A percentile compares a stretch with the other conserved stretches of the same genome.
These are phyloP conservation scores for Carollia perspicillata DNA, from an alignment of 2,113 vertebrate species.

Conservation along the genomic window DNA sequence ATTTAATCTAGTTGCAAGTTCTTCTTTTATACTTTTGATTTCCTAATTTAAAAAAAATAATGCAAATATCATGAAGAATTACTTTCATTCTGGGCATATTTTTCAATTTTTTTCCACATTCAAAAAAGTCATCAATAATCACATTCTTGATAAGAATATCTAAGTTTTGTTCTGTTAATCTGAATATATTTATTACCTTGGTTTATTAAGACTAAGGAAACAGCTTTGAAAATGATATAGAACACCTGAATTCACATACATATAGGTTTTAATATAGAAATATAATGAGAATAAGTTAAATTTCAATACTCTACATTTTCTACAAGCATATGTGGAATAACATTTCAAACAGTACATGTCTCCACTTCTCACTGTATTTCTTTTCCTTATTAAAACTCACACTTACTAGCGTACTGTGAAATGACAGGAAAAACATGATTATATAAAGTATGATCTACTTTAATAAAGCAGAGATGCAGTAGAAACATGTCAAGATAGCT, in stretches of 20 bases:
- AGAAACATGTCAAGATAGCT: neutral
- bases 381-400: neutral
- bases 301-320: neutral
- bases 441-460: neutral
- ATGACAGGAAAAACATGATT: neutral
- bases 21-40: slow-evolving; percentile 92
- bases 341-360: neutral
- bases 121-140: slow-evolving; percentile 20
- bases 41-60: slow-evolving; percentile 83
- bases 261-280: slow-evolving; percentile 41
- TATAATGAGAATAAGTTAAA: neutral
- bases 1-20: slow-evolving; percentile 92
- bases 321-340: neutral
- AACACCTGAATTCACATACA: slow-evolving; percentile 6
- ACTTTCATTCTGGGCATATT: neutral
- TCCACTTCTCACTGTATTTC: neutral
- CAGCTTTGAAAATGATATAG: neutral
- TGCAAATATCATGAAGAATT: slow-evolving; percentile 38
- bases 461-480: neutral
- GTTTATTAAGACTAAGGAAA: slow-evolving; percentile 39
- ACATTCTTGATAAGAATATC: neutral
- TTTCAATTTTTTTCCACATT: neutral
- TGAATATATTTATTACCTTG: neutral
- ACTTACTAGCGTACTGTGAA: neutral
- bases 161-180: neutral